Conservation (phyloP, 2,113 vertebrate species). For the Eptesicus fuscus region DNA sequence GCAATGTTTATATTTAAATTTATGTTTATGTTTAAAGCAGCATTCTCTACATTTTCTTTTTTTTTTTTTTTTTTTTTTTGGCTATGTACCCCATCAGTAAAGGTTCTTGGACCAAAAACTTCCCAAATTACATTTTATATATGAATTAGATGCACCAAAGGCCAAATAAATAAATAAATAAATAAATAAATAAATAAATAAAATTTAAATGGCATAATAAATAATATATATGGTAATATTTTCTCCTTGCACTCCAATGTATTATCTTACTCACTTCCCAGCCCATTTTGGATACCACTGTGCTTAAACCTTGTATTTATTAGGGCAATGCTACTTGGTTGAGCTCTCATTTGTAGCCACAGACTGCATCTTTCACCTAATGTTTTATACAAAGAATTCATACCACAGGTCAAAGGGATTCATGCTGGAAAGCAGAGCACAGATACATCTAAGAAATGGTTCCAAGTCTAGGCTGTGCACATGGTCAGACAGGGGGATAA, state of each 20-base stretch:
- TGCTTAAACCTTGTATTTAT: background rate
- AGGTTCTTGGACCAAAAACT: background rate
- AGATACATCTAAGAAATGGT: background rate
- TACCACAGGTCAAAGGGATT: background rate
- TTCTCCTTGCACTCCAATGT: background rate
- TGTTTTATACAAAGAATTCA: background rate
- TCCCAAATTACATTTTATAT: background rate
- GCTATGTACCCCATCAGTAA: background rate
- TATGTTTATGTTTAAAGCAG: slow-evolving; percentile 11
- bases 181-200: background rate
- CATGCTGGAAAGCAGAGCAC: background rate
- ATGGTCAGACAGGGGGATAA: background rate
- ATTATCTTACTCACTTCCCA: background rate
- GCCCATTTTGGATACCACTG: background rate
- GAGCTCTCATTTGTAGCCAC: background rate
- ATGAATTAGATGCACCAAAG: background rate
- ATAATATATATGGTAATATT: background rate
- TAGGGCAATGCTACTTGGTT: background rate
- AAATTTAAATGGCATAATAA: background rate
- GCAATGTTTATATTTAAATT: slow-evolving; percentile 17
- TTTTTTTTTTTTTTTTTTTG: background rate
- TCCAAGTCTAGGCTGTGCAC: background rate
- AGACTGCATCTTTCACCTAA: background rate
- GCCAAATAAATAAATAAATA: background rate
- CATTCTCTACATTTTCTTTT: background rate